These are phyloP conservation scores for Apostichopus parvimensis DNA, from an alignment of 35 echinoderm and acorn worm species.

Conservation along the genomic window DNA sequence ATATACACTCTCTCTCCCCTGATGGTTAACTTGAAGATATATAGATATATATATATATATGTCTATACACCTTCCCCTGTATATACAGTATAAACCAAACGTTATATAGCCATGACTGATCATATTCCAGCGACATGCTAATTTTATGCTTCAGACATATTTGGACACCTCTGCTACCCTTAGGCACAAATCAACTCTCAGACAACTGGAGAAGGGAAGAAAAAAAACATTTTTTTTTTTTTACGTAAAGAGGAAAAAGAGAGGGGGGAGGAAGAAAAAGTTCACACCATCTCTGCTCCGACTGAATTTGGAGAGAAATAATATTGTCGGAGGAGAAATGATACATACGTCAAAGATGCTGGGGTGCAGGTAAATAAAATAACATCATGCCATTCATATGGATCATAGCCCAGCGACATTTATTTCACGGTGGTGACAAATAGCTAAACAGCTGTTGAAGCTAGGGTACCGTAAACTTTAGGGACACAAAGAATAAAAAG, in stretches of 20 bases:
- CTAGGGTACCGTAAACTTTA: neutral
- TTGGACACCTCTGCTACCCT: slow-evolving; percentile 29
- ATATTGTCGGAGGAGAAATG: neutral
- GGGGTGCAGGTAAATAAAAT: neutral
- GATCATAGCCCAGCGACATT: neutral
- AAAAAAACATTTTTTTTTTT: neutral
- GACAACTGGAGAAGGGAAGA: neutral
- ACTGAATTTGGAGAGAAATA: neutral
- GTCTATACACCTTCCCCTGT: too few relatives aligned
- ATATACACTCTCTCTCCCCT: too few relatives aligned
- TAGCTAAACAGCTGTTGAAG: neutral
- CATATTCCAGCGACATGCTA: slow-evolving; percentile 25
- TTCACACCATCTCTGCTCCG: slow-evolving; percentile 5
- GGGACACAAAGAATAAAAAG: too few relatives aligned
- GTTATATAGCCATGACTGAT: neutral
- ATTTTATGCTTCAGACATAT: slow-evolving; percentile 50
- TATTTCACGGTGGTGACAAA: neutral
- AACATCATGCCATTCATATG: neutral
- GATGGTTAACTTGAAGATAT: too few relatives aligned
- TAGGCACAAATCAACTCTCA: slow-evolving; percentile 40
- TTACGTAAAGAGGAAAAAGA: neutral
- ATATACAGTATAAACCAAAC: neutral
- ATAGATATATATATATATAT: too few relatives aligned
- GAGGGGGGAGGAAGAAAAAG: slow-evolving; percentile 1
- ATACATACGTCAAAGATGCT: neutral